Conservation (phyloP, 2,113 vertebrate genomes). For the Dipodomys stephensi region DNA sequence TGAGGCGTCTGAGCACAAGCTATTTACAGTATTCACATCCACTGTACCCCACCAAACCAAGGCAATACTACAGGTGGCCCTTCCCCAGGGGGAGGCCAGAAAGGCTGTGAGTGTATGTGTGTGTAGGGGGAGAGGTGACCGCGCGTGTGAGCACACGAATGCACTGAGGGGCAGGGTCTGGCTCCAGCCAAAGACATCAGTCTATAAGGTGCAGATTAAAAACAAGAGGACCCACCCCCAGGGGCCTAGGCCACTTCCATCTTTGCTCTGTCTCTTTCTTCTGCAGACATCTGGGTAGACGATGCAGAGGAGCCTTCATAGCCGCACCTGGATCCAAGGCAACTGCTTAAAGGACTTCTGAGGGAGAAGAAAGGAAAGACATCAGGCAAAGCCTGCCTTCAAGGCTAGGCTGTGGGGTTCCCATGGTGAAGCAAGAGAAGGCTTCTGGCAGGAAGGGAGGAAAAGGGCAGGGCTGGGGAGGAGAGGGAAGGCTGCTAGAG, state of each 20-base stretch:
- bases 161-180: constrained; percentile 81
- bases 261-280: constrained; percentile 66
- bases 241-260: constrained; percentile 24
- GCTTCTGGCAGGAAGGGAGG: not conserved
- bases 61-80: constrained; percentile 93
- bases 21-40: constrained; percentile 99
- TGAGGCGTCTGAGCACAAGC: constrained; percentile 65
- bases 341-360: constrained; percentile 87
- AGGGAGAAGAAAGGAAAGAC: not conserved
- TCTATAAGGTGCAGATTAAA: constrained; percentile 92
- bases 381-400: not conserved
- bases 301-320: constrained; percentile 49
- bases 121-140: constrained; percentile 71
- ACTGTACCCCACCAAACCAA: constrained; percentile 90
- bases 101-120: constrained; percentile 83
- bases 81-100: constrained; percentile 59
- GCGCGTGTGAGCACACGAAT: constrained; percentile 80
- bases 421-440: not conserved
- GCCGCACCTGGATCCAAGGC: constrained; percentile 67
- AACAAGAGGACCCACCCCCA: constrained; percentile 81
- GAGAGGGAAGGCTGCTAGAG: not conserved
- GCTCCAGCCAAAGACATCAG: constrained; percentile 81
- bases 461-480: not conserved
- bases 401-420: not conserved
- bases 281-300: constrained; percentile 59